Evolutionary conservation across 2,113 vertebrate genomes (phyloP).

Genomic region (Corythoichthys haematopterus): DNA sequence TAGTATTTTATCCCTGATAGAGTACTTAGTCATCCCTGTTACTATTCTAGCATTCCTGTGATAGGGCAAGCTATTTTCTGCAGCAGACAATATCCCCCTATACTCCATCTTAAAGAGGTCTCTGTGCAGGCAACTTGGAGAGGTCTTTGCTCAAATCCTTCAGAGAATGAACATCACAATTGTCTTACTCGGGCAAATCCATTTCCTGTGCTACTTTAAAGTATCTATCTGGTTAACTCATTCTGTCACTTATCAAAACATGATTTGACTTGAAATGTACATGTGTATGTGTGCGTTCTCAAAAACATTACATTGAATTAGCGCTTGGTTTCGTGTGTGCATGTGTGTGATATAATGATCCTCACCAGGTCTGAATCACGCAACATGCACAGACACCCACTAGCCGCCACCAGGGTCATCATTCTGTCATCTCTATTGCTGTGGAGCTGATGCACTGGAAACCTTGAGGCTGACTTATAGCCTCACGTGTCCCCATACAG

Average conservation of each 20-base stretch:
- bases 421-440: constrained; percentile 35
- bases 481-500: constrained; percentile 23
- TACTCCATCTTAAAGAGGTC: constrained; percentile 7
- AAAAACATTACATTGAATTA: constrained; percentile 18
- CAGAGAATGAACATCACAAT: constrained; percentile 21
- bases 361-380: constrained; percentile 2
- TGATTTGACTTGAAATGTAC: neutral
- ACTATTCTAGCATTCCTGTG: constrained; percentile 19
- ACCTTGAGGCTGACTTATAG: constrained; percentile 42
- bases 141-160: constrained; percentile 28
- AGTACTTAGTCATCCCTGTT: constrained; percentile 11
- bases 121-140: constrained; percentile 14
- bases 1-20: constrained; percentile 7
- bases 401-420: constrained; percentile 17
- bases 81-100: constrained; percentile 16
- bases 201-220: neutral
- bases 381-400: constrained; percentile 10
- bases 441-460: constrained; percentile 23
- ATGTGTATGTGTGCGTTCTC: neutral
- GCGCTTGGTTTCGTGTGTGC: neutral
- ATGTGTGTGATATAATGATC: constrained; percentile 27
- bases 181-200: neutral
- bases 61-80: constrained; percentile 25
- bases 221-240: neutral
- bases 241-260: constrained; percentile 5